Percentiles rank a stretch among this genome's conserved stretches.
Evolutionary conservation across 1,140 invertebrate genomes (phyloP).

Genomic region (Cydia pomonella): DNA sequence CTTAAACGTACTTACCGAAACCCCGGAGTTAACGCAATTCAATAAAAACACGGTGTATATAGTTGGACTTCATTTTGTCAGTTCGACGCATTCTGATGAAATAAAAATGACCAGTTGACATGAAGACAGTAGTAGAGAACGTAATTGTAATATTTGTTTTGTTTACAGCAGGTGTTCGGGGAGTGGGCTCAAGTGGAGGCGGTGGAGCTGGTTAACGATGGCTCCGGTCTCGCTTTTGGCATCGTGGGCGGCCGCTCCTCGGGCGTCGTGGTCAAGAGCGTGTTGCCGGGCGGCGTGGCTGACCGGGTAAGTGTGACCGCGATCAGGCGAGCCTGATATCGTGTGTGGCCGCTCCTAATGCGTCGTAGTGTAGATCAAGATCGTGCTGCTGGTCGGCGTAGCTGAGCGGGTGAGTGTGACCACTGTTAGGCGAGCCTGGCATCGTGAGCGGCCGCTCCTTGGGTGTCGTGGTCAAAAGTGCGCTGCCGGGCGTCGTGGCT

Average conservation of each 20-base stretch:
- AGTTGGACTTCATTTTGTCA: no score
- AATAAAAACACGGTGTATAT: no score
- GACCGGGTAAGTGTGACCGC: slow-evolving; percentile 84
- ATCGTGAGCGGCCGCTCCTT: slow-evolving; percentile 95
- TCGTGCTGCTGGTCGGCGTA: no score
- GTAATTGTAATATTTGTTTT: slow-evolving; percentile 32
- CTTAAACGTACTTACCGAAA: no score
- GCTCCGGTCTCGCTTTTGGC: slow-evolving; percentile 93
- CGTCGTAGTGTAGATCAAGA: slow-evolving; percentile 90
- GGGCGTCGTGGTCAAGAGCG: slow-evolving; percentile 95
- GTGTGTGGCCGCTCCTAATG: slow-evolving; percentile 94
- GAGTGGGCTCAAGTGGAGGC: slow-evolving; percentile 95
- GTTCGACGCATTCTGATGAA: no score
- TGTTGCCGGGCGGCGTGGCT: slow-evolving; percentile 93
- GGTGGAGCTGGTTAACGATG: slow-evolving; percentile 93
- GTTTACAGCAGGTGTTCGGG: slow-evolving; percentile 87
- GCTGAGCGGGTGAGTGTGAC: neutral
- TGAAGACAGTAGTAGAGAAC: no score
- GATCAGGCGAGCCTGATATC: slow-evolving; percentile 74
- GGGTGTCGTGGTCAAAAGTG: slow-evolving; percentile 95
- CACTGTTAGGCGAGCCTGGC: neutral
- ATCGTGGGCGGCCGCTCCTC: slow-evolving; percentile 95
- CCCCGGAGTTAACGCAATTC: no score
- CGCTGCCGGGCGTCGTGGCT: slow-evolving; percentile 88
- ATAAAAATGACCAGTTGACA: no score